A percentile compares a stretch with the other conserved stretches of the same genome.
These are phyloP conservation scores for Prosapia bicincta DNA, from an alignment of 2,888 invertebrate species.

Conservation along the genomic window DNA sequence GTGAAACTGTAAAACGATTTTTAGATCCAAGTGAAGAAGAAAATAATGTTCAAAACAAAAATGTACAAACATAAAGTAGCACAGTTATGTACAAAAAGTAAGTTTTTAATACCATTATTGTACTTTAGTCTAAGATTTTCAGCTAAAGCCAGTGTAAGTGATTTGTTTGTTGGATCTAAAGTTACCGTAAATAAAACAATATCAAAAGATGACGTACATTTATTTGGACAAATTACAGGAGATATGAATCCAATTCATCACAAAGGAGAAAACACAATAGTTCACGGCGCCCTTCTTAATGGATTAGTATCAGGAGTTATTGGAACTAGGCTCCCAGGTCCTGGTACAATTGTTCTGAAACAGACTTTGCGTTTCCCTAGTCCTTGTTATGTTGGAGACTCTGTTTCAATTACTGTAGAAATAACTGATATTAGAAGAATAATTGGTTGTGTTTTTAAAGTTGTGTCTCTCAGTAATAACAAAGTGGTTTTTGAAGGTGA, in stretches of 20 bases:
- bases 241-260: conserved; percentile 76
- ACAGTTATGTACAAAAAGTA: background rate
- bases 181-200: conserved; percentile 52
- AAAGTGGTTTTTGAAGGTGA: conserved; percentile 71
- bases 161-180: conserved; percentile 42
- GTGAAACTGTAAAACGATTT: conserved; percentile 64
- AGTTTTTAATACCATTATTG: background rate
- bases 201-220: conserved; percentile 66
- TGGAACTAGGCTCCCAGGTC: conserved; percentile 78
- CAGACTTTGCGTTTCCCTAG: conserved; percentile 75
- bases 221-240: conserved; percentile 70
- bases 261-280: conserved; percentile 55
- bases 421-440: conserved; percentile 65
- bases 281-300: conserved; percentile 83
- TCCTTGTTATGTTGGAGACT: conserved; percentile 72
- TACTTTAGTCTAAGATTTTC: background rate
- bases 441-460: conserved; percentile 65
- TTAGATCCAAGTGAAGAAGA: background rate
- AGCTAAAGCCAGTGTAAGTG: background rate
- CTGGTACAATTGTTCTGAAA: conserved; percentile 71
- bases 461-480: conserved; percentile 57
- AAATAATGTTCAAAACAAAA: background rate
- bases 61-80: background rate
- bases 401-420: conserved; percentile 65
- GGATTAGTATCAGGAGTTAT: conserved; percentile 77